phyloP scores from a whole-genome alignment of 2,797 vertebrate species.

The Brachymystax lenok region DNA sequence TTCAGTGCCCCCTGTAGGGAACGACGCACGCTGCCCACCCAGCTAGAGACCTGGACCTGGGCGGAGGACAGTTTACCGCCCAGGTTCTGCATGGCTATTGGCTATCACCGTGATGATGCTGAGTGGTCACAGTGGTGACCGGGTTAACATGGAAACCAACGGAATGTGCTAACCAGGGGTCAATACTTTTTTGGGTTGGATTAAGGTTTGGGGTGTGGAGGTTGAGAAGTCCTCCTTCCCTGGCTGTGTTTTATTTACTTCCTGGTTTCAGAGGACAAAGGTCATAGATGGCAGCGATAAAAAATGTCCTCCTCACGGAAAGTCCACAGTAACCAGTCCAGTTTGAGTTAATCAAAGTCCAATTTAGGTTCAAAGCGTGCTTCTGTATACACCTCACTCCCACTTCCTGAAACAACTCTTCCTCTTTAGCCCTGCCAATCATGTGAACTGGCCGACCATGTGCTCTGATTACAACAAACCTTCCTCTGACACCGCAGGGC shows the following conservation, averaged over 20 bases:
- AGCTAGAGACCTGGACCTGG: constrained; percentile 85
- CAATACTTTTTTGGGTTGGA: not conserved
- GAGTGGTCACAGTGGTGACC: constrained; percentile 5
- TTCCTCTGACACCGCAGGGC: not conserved
- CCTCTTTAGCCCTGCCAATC: constrained; percentile 30
- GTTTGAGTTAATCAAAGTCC: constrained; percentile 20
- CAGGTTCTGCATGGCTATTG: constrained; percentile 83
- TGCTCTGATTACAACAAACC: constrained; percentile 42
- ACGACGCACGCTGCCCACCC: constrained; percentile 83
- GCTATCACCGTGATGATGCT: not conserved
- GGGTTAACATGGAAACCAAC: constrained; percentile 50
- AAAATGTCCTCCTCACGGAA: constrained; percentile 10
- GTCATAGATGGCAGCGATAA: not conserved
- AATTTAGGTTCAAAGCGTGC: no score
- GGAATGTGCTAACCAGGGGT: not conserved
- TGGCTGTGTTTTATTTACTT: not conserved
- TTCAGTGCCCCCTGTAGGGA: constrained; percentile 87
- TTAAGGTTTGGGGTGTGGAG: not conserved
- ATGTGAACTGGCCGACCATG: constrained; percentile 33
- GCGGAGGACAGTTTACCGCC: constrained; percentile 86
- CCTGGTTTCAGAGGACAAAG: not conserved
- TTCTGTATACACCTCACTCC: constrained; percentile 14
- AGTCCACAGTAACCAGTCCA: not conserved
- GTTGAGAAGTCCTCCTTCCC: not conserved
- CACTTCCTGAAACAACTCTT: constrained; percentile 29